Base-by-base conservation (phyloP, 2,797 vertebrate genomes). In the Pangasius krempfi region DNA sequence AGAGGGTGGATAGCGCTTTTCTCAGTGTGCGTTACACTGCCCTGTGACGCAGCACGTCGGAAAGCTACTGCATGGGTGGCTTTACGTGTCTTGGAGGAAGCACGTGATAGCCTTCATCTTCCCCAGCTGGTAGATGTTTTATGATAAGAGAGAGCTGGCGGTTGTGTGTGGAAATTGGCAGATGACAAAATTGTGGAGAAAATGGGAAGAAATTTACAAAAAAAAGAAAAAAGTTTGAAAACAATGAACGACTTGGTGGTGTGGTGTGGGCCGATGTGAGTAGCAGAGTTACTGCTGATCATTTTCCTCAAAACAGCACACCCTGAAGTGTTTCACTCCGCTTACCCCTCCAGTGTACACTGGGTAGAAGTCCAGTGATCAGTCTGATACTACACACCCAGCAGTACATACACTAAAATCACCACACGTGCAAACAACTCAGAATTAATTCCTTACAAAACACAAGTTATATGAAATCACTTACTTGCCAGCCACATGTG, bases 401-500 rank as follows among this genome's bases (percentile, higher is more conserved):
- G 80, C 22, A 47, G 13, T 81, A 16, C 13, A 22, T 37, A 40
- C 18, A 58, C 33, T 54, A 44, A 73, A 73, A 73, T 44, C 18
- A 22, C 18, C 20, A 10, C 72, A 40, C 20, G 9, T 40, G 37
- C 37, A 72, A 72, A 72, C 40, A 73, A 25, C 22, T 73, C 70
- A 7, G 30, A 22, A 72, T 40, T 3, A n/a, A 16, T n/a, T 52
- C 27, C 47, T 52, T 1, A 50, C 1, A n/a, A 75, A 37, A 25
- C 5, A 1, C 1, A 81, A 30, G 50, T 60, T 9, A 82, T 2
- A 76, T 5, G 5, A 8, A 2, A 22, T 22, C 37, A 96, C 98
- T 97, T 96, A 99, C 99, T 97, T 99, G 89, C 96, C 96, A 92
- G 99, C 98, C 52, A 98, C 96, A 12, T 99, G 97, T 44, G 98